Conservation (phyloP, 1,140 invertebrate genomes). For the Maniola jurtina region DNA sequence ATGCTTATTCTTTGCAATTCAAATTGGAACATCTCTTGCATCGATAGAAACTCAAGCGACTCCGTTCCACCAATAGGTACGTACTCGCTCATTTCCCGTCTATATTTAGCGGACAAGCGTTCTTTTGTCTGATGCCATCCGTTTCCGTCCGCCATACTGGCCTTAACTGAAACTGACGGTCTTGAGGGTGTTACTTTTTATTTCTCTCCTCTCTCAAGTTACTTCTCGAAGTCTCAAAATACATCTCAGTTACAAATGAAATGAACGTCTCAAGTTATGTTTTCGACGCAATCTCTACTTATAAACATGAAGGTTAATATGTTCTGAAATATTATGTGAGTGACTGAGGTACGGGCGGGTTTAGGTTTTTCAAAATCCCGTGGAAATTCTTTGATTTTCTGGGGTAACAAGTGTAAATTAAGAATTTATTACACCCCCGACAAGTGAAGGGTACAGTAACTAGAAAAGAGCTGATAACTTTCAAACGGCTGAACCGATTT, state of each 20-base stretch:
- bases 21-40: not conserved
- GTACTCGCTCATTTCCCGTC: slow-evolving; percentile 30
- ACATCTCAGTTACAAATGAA: not conserved
- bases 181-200: slow-evolving; percentile 23
- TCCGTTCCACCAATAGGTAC: slow-evolving; percentile 26
- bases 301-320: too few species aligned
- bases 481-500: too few species aligned
- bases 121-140: slow-evolving; percentile 46
- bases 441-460: too few species aligned
- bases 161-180: slow-evolving; percentile 31
- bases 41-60: slow-evolving; percentile 2
- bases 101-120: slow-evolving; percentile 47
- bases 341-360: too few species aligned
- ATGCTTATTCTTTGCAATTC: too few species aligned
- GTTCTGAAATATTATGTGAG: too few species aligned
- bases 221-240: slow-evolving; percentile 4
- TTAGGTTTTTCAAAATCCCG: too few species aligned
- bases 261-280: not conserved
- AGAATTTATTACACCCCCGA: too few species aligned
- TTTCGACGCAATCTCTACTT: too few species aligned
- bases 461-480: too few species aligned
- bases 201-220: slow-evolving; percentile 18
- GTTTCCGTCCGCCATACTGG: slow-evolving; percentile 50
- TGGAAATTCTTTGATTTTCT: too few species aligned
- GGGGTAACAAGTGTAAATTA: too few species aligned